Evolutionary conservation across 2,113 vertebrate species (phyloP).

Genomic region (Toxotes chatareus): DNA sequence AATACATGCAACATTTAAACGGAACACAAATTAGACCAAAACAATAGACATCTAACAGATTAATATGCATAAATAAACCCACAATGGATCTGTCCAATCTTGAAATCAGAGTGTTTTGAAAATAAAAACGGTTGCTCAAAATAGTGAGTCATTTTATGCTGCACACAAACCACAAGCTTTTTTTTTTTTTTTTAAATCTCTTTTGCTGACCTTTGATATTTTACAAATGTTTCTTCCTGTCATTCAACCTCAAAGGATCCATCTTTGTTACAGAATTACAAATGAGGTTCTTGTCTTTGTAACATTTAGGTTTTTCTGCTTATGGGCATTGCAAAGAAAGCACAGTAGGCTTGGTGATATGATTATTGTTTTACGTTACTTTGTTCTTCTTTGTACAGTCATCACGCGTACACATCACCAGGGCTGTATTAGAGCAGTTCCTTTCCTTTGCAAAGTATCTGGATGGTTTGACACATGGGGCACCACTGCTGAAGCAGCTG

Average conservation of each 20-base stretch:
- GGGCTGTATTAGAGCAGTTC: constrained; percentile 97
- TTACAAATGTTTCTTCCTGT: background rate
- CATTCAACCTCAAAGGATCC: background rate
- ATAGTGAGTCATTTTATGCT: too few species aligned
- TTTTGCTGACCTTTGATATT: background rate
- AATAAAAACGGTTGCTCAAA: background rate
- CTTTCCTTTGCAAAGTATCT: constrained; percentile 98
- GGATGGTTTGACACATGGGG: constrained; percentile 94
- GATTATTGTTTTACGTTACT: constrained; percentile 11
- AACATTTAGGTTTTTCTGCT: background rate
- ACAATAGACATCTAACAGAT: background rate
- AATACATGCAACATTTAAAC: too few species aligned
- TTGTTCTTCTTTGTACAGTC: constrained; percentile 83
- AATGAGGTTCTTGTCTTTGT: background rate
- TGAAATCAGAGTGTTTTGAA: background rate
- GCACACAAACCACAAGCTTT: too few species aligned
- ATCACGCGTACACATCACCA: constrained; percentile 94
- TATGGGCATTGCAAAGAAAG: background rate
- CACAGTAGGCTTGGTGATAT: background rate
- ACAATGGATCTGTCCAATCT: background rate
- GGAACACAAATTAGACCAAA: background rate
- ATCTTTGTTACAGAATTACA: background rate
- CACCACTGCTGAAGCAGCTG: constrained; percentile 95
- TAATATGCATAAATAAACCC: background rate
- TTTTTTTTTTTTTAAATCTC: background rate